Conservation (phyloP, 2,113 vertebrate genomes). For the Vireo altiloquus region DNA sequence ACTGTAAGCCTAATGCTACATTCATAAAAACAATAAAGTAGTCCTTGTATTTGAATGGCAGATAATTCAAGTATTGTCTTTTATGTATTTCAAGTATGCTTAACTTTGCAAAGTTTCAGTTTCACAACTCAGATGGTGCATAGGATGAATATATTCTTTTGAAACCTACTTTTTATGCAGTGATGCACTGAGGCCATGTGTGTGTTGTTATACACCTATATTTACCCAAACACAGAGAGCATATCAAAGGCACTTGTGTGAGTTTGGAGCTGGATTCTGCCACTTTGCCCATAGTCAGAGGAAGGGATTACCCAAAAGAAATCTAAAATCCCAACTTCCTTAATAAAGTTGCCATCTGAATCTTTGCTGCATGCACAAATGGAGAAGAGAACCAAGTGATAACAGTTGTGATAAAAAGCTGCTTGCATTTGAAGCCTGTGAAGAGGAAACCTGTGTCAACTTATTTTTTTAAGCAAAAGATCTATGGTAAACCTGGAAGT, state of each 20-base stretch:
- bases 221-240: neutral
- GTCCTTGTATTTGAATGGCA: neutral
- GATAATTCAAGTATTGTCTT: neutral
- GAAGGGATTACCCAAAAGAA: neutral
- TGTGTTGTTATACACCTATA: neutral
- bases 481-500: neutral
- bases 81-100: neutral
- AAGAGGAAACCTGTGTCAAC: neutral
- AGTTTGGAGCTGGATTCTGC: neutral
- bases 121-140: neutral
- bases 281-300: neutral
- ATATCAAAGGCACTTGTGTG: neutral
- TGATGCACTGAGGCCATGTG: rapidly evolving
- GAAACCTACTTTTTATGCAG: neutral
- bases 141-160: neutral
- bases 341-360: neutral
- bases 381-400: neutral
- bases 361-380: neutral
- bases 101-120: neutral
- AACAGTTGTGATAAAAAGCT: neutral
- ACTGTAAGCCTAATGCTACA: neutral
- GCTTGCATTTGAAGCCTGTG: neutral
- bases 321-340: neutral
- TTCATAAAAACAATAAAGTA: neutral
- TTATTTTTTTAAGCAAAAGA: neutral